These are phyloP conservation scores for Mus spicilegus DNA, from an alignment of 2,113 vertebrate species.

Conservation along the genomic window DNA sequence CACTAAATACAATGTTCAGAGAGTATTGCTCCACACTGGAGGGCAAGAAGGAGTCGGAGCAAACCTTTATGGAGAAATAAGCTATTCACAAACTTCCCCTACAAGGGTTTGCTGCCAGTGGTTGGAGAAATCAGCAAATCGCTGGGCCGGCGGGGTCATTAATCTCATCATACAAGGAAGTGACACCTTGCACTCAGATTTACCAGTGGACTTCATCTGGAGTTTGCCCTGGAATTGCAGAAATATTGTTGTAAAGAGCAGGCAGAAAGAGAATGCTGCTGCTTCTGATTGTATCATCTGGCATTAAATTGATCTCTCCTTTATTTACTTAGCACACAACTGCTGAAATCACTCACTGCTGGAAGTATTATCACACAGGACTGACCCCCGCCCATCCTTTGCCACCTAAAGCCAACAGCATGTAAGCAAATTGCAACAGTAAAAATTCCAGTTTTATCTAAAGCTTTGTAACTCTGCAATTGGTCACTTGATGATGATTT, in stretches of 20 bases:
- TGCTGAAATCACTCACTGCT: slow-evolving; percentile 38
- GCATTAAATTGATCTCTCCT: slow-evolving; percentile 35
- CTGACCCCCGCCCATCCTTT: not conserved
- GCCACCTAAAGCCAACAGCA: slow-evolving; percentile 63
- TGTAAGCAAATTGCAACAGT: slow-evolving; percentile 56
- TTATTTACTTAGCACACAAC: slow-evolving; percentile 60
- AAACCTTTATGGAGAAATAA: not conserved
- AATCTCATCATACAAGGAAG: slow-evolving; percentile 71
- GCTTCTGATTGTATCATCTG: slow-evolving; percentile 60
- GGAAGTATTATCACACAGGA: slow-evolving; percentile 25
- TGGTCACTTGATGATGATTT: not conserved
- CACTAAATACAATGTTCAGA: not conserved
- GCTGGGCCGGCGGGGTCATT: slow-evolving; percentile 38
- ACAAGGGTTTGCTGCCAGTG: not conserved
- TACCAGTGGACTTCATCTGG: slow-evolving; percentile 54
- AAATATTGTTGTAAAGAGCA: slow-evolving; percentile 57
- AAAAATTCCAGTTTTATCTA: slow-evolving; percentile 74
- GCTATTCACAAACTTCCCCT: not conserved
- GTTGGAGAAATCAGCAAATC: not conserved
- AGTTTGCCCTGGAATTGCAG: slow-evolving; percentile 59
- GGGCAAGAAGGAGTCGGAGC: not conserved
- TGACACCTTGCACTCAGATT: slow-evolving; percentile 1
- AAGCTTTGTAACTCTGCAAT: slow-evolving; percentile 40
- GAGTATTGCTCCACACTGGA: not conserved
- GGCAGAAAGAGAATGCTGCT: slow-evolving; percentile 1